Conservation (phyloP, 2,797 vertebrate species). For the Cottoperca gobio region DNA sequence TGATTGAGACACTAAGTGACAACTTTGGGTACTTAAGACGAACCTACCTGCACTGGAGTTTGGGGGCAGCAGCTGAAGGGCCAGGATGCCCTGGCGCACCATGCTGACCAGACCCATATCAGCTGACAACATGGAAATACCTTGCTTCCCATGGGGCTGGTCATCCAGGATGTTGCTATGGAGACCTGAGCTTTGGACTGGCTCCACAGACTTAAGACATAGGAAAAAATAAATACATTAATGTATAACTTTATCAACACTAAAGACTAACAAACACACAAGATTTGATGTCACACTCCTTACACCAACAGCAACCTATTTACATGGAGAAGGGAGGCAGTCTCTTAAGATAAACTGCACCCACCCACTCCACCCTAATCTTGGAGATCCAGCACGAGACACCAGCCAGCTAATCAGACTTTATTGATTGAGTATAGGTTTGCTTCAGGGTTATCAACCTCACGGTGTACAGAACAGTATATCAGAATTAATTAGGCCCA, state of each 20-base stretch:
- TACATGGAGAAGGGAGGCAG: not conserved
- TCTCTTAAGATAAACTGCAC: not conserved
- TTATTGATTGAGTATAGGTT: not conserved
- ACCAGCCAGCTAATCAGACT: not conserved
- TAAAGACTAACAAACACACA: not conserved
- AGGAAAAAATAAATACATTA: conserved; percentile 47
- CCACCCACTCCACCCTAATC: not conserved
- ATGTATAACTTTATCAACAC: not conserved
- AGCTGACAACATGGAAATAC: conserved; percentile 93
- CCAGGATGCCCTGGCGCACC: conserved; percentile 96
- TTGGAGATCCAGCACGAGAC: not conserved
- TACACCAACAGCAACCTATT: no score
- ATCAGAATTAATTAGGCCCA: no score
- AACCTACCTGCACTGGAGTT: conserved; percentile 95
- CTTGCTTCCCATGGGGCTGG: conserved; percentile 82
- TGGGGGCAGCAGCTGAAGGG: conserved; percentile 93
- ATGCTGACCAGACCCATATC: conserved; percentile 97
- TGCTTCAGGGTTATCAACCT: not conserved
- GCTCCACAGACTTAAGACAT: conserved; percentile 80
- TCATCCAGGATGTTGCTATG: conserved; percentile 76
- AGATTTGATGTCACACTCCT: not conserved
- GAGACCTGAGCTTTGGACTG: conserved; percentile 72
- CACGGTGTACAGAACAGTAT: not conserved
- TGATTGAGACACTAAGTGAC: not conserved
- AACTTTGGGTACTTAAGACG: not conserved